These are phyloP conservation scores for Cisticola juncidis DNA, from an alignment of 2,113 vertebrate genomes.

Conservation along the genomic window DNA sequence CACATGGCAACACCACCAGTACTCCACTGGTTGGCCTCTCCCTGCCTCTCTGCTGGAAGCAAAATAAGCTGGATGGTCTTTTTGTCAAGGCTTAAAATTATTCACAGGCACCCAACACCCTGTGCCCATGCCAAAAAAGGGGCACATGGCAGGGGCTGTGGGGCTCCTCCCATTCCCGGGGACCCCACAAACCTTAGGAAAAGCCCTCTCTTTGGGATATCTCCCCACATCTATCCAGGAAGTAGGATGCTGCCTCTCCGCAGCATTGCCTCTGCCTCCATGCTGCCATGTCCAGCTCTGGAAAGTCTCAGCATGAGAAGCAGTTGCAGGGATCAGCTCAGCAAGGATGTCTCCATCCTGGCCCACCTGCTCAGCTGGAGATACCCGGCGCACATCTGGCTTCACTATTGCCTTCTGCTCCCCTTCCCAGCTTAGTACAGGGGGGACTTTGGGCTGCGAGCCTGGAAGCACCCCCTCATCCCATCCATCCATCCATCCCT, in stretches of 20 bases:
- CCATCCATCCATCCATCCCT: background rate
- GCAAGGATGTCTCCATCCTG: background rate
- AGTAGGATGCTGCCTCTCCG: background rate
- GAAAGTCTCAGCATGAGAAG: background rate
- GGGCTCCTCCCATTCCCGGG: background rate
- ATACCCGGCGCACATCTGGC: background rate
- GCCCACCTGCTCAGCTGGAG: background rate
- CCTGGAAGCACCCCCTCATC: background rate
- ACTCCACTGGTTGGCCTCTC: background rate
- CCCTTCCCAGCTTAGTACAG: too few species aligned
- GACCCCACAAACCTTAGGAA: background rate
- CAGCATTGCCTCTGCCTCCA: background rate
- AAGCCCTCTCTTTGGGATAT: background rate
- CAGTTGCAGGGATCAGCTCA: background rate
- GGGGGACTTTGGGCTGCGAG: accelerated
- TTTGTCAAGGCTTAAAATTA: background rate
- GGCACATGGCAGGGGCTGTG: background rate
- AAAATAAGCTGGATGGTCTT: background rate
- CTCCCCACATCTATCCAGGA: background rate
- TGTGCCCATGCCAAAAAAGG: accelerated
- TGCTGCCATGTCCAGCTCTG: background rate
- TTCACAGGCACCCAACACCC: background rate
- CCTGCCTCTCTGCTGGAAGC: background rate
- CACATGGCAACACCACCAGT: background rate
- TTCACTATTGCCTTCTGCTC: background rate